phyloP scores from a whole-genome alignment of 2,797 vertebrate genomes.

The Eospalax fontanierii region DNA sequence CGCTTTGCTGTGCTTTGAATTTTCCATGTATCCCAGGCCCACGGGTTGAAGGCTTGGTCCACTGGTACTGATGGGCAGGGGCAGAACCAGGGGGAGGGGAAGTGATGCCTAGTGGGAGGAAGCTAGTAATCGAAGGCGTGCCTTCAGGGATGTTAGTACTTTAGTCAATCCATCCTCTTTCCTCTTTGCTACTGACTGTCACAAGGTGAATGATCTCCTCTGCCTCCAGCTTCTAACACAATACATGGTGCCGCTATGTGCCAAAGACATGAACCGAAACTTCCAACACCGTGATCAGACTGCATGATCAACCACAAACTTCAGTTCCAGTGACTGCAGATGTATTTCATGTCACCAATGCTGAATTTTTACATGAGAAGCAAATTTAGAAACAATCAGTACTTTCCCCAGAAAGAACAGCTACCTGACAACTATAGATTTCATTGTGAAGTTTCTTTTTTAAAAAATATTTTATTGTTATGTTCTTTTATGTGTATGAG shows the following conservation, averaged over 20 bases:
- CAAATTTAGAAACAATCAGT: neutral
- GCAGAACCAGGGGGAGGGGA: neutral
- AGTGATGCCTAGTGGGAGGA: too few relatives aligned
- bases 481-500: too few relatives aligned
- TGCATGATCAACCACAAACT: too few relatives aligned
- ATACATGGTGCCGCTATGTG: too few relatives aligned
- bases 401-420: neutral
- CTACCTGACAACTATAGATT: neutral
- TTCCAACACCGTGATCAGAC: neutral
- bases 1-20: neutral
- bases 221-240: neutral
- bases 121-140: neutral
- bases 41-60: neutral
- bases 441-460: neutral
- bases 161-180: too few relatives aligned
- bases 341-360: neutral
- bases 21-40: neutral
- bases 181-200: neutral
- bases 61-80: neutral
- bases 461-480: neutral
- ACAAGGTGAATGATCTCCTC: neutral
- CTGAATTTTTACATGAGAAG: slow-evolving; percentile 6
- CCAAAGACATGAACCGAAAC: neutral
- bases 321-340: neutral
- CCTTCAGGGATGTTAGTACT: neutral